Base-by-base conservation (phyloP, 2,888 invertebrate species). In the Dexiosoma caninum region DNA sequence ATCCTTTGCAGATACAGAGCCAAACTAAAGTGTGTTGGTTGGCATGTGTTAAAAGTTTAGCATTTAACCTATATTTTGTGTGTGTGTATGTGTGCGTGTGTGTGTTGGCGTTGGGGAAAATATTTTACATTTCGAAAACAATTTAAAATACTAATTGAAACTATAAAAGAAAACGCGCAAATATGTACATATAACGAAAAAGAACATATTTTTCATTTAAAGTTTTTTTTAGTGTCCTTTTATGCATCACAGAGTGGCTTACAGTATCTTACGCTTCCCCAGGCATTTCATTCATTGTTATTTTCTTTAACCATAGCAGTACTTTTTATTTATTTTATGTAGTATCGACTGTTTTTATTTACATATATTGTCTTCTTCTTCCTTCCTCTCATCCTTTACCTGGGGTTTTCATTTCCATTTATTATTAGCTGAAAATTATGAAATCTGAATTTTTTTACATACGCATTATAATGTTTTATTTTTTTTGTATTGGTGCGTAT, bases 391-490 rank as follows among this genome's bases (percentile, higher is more conserved):
- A 30, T 60, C n/a, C 42, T 16, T 70, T 32, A 57, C 30, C 62
- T 55, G 32, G 23, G 12, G 10, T 42, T 49, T 57, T 7, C 46
- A 5, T 14, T 77, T 70, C 42, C 57, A 64, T 67, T 70, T 70
- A 55, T 49, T 44, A 14, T 69, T 27, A 57, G 78, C 53, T 59
- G 32, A 57, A 57, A 57, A 51, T 14, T 79, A 42, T 70, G 14
- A 21, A 64, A 57, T 55, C 62, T 64, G 57, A 51, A 30, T 59
- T 21, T 40, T 49, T 46, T 70, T 72, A 3, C 30, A 55, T 40
- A 81, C 76, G 76, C 76, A 72, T 72, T 77, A 55, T 72, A 71
- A 60, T 72, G 23, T 67, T 30, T 27, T 27, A 27, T 27, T 3
- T 27, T n/a, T n/a, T n/a, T n/a, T n/a, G n/a, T n/a, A n/a, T n/a